Base-by-base conservation (phyloP, 2,888 invertebrate genomes). In the Ectemnius cavifrons region DNA sequence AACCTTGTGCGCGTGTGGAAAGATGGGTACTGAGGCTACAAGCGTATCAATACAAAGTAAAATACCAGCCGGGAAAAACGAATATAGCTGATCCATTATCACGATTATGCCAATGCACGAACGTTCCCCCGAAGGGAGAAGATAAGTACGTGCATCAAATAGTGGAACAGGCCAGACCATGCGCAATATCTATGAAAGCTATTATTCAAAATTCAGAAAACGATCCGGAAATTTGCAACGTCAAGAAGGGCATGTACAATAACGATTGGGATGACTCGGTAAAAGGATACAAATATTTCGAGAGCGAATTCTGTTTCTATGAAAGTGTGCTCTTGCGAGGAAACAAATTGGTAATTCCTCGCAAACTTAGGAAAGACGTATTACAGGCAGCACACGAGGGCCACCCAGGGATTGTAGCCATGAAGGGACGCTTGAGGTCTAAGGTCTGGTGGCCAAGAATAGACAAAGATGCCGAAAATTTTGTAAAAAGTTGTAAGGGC, bases 341-440 rank as follows among this genome's bases (percentile, higher is more conserved):
- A 8, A 74, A 73, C 5, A 37, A 78, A 59, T 70, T 81, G 1
- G 75, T 85, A 37, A 80, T 84, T 13, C 84, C 83, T 20, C 20
- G 20, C 20, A 20, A 6, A 13, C 61, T 1, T 20, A 20, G 20
- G 20, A 20, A 20, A 20, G 20, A 20, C 20, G 20, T 20, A 20
- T 67, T 87, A 60, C 68, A 66, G 0, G 79, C 84, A 14, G 85
- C 83, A 2, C 87, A 88, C 58, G 84, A 88, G 66, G 88, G 88
- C 0, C 87, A 87, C 63, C 82, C 85, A 1, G 84, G 85, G 6
- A 82, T 75, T 0, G 78, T 81, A 0, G 61, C 75, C 0, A 81
- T 84, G 76, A 80, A 84, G 72, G 58, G 76, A 28, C 27, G 80
- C 18, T 45, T 84, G 16, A 13, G 81, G 1, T 66, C 61, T 56